phyloP scores from a whole-genome alignment of 2,113 vertebrate species.

The Pseudorasbora parva region DNA sequence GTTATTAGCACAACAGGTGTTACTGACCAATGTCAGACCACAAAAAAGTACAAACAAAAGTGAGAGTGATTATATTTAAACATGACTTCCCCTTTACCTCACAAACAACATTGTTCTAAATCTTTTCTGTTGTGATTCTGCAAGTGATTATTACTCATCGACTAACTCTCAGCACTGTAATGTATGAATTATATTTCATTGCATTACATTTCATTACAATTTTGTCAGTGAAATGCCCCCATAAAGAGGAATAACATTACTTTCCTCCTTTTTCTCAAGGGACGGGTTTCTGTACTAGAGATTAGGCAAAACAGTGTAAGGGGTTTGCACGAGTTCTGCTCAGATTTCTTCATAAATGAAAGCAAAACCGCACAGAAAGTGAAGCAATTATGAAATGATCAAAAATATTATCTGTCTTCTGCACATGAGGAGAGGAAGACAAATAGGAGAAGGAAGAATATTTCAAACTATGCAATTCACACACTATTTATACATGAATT shows the following conservation, averaged over 20 bases:
- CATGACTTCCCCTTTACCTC: conserved; percentile 70
- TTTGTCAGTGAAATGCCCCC: not conserved
- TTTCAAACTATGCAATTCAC: not conserved
- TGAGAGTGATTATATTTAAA: conserved; percentile 65
- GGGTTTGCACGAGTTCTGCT: conserved; percentile 54
- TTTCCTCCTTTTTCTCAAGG: conserved; percentile 1
- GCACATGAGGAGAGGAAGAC: not conserved
- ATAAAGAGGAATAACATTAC: not conserved
- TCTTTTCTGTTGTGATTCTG: not conserved
- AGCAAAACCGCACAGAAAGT: conserved; percentile 59
- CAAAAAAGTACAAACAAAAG: conserved; percentile 34
- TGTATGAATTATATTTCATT: not conserved
- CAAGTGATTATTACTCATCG: not conserved
- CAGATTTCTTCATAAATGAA: conserved; percentile 58
- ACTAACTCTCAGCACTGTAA: too few species aligned
- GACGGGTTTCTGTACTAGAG: not conserved
- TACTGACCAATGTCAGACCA: not conserved
- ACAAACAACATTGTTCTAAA: conserved; percentile 17
- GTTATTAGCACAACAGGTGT: not conserved
- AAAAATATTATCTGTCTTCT: not conserved
- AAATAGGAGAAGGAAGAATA: not conserved
- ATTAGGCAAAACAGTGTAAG: conserved; percentile 1
- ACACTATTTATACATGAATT: not conserved
- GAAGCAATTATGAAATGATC: not conserved
- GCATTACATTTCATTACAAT: not conserved